Evolutionary conservation across 2,888 invertebrate genomes (phyloP), one percentile per base, ranked within the genome.

Genomic region (Epinotia brunnichana): DNA sequence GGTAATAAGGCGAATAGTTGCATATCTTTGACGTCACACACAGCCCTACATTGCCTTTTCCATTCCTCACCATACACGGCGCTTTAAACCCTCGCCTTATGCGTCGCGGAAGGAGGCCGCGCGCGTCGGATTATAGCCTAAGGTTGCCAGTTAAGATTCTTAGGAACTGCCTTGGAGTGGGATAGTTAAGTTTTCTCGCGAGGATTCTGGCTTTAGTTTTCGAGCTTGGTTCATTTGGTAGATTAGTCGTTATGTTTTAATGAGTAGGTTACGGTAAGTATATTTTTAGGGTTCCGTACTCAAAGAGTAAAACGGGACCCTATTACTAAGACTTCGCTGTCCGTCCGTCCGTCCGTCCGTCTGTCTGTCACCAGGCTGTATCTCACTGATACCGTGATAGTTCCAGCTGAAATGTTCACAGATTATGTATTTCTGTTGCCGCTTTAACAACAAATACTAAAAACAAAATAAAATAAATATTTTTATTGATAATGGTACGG

Each of bases 51-150:
- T 66, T 66, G n/a, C 60, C 63, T 67, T 68, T 72, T 62, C 61
- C 61, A 67, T 82, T 82, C 82, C 81, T 78, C 80, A 66, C 85
- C 83, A 69, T 86, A 81, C 69, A 82, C 75, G 86, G 85, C 70
- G 75, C 75, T 72, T 70, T 72, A 78, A 78, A 81, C 80, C 78
- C 81, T 77, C 74, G 48, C 87, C 87, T 74, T 87, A 83, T 84
- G 75, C 71, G 81, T 66, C 61, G 60, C 63, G 76, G 77, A 73
- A 77, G 71, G 75, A 77, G 77, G 79, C 79, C 77, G 80, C 70
- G 54, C 56, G 62, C 74, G 71, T 72, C 64, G 44, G 44, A 35
- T 61, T 63, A 48, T 35, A 57, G 56, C 61, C 61, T 63, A 67
- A 71, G 71, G 74, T 71, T 71, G 41, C 70, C 67, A 11, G 29